Base-by-base conservation (phyloP, 1,140 invertebrate genomes). In the Sycophila sp. region DNA sequence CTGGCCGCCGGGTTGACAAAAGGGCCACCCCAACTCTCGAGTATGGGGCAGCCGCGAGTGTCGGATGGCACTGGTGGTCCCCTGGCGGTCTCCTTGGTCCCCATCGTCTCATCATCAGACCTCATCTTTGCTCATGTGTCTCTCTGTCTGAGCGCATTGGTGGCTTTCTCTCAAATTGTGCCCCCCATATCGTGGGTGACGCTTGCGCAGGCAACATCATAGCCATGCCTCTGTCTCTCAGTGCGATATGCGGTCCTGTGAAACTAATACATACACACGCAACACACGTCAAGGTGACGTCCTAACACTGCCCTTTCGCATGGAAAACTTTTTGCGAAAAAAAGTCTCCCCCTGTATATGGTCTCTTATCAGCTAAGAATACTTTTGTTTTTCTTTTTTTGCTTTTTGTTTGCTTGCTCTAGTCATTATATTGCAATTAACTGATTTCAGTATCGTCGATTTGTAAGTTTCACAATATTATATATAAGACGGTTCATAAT, bases 201-300 rank as follows among this genome's bases (percentile, higher is more conserved):
- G 67, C 53, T 30, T 59, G 76, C 74, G 74, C 77, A 81, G 81
- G 78, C 81, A 76, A 83, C 83, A 80, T 64, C 59, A 64, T 58
- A 58, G 80, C 81, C 78, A 80, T 81, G 77, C 79, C 79, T 77
- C 75, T 76, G 53, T 64, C 65, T 34, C 53, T 62, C 56, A 75
- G 64, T 67, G 73, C 63, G 75, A 74, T 80, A 77, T 76, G 77
- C 65, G 76, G 77, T 84, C 85, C 85, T 86, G 85, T 86, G 85
- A 86, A 86, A 86, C 85, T 86, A 86, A 86, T 81, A 86, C 79
- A 86, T 86, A 86, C 85, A 86, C 84, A 84, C 83, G 85, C 85
- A 85, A 81, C 84, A 83, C 81, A 85, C 84, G 85, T 84, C 79
- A 83, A 85, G 76, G 80, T 78, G n/a, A n/a, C n/a, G 78, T 78